Evolutionary conservation across 2,113 vertebrate genomes (phyloP).

Genomic region (Accipiter cooperii): DNA sequence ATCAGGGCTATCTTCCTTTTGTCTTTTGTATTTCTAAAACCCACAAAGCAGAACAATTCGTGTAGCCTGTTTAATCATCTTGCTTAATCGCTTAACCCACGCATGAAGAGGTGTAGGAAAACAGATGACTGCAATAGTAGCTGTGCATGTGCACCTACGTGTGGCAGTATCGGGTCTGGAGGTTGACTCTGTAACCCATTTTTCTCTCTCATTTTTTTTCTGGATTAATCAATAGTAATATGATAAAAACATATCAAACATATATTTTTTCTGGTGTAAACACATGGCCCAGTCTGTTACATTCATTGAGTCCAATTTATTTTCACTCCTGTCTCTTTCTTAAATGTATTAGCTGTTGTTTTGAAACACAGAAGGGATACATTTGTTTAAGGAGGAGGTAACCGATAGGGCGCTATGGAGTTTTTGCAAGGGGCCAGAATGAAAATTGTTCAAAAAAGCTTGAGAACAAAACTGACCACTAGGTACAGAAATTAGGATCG

Average conservation of each 20-base stretch:
- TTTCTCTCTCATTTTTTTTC: neutral
- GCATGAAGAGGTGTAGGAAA: neutral
- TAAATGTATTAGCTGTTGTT: neutral
- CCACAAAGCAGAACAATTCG: neutral
- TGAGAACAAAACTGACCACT: neutral
- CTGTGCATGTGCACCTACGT: neutral
- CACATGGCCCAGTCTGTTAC: neutral
- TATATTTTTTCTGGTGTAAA: neutral
- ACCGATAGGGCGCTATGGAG: neutral
- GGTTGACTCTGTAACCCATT: neutral
- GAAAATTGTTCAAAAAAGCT: neutral
- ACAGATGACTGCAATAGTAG: neutral
- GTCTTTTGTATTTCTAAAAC: neutral
- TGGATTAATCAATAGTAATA: neutral
- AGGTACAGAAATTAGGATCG: neutral
- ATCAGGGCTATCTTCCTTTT: neutral
- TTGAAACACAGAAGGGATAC: neutral
- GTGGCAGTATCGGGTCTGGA: neutral
- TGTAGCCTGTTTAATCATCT: neutral
- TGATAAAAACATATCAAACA: neutral
- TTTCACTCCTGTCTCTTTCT: neutral
- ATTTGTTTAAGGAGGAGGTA: neutral
- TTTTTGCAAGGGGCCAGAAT: neutral
- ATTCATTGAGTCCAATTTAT: neutral
- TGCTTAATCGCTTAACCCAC: neutral